These are phyloP conservation scores for Epinotia bilunana DNA, from an alignment of 2,888 invertebrate species.

Conservation along the genomic window DNA sequence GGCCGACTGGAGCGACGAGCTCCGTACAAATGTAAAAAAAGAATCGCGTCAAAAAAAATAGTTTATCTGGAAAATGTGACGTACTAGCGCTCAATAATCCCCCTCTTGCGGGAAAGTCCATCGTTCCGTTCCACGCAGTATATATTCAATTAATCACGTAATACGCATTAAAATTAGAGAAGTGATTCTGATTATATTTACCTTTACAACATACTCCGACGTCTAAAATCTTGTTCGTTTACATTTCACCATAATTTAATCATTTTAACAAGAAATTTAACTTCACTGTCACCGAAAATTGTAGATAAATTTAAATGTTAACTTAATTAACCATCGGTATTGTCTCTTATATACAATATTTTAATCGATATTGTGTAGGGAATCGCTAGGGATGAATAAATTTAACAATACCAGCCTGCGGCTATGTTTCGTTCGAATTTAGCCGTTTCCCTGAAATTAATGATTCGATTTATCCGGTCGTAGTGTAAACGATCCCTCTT, in stretches of 20 bases:
- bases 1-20: too few species aligned
- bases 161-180: background rate
- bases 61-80: too few species aligned
- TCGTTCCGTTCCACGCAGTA: too few species aligned
- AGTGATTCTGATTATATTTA: too few species aligned
- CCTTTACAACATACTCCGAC: too few species aligned
- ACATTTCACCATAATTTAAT: background rate
- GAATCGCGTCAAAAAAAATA: too few species aligned
- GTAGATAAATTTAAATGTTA: background rate
- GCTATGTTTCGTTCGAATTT: slow-evolving; percentile 10
- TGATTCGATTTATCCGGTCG: slow-evolving; percentile 18
- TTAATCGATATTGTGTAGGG: background rate
- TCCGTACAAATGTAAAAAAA: too few species aligned
- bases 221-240: too few species aligned
- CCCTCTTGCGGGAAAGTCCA: too few species aligned
- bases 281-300: background rate
- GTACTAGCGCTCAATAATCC: too few species aligned
- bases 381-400: slow-evolving; percentile 25
- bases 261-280: background rate
- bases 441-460: slow-evolving; percentile 28
- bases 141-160: background rate
- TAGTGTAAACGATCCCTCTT: slow-evolving; percentile 8
- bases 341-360: slow-evolving; percentile 1
- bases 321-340: slow-evolving; percentile 12
- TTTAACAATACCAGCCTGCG: slow-evolving; percentile 23